Conservation (phyloP, 1,140 invertebrate species). For the Neodiprion virginianus region DNA sequence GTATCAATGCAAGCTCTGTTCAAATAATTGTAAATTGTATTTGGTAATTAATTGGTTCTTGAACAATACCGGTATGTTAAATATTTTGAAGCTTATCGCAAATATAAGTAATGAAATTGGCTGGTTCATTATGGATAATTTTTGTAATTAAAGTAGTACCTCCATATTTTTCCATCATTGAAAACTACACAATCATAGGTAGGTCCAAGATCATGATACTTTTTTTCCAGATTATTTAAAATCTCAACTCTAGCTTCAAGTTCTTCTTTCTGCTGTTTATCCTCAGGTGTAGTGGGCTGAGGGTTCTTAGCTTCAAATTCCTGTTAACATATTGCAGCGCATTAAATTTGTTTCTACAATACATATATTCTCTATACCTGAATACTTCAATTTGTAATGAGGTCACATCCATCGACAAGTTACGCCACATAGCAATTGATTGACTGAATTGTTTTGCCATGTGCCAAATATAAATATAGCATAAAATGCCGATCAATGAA, state of each 20-base stretch:
- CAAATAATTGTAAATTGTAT: slow-evolving; percentile 18
- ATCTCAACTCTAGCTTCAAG: slow-evolving; percentile 86
- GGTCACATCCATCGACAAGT: slow-evolving; percentile 32
- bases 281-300: slow-evolving; percentile 66
- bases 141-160: slow-evolving; percentile 61
- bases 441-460: slow-evolving; percentile 49
- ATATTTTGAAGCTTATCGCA: background rate
- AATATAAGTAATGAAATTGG: too few relatives aligned
- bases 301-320: slow-evolving; percentile 72
- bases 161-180: slow-evolving; percentile 82
- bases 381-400: slow-evolving; percentile 3
- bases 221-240: slow-evolving; percentile 85
- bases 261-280: slow-evolving; percentile 91
- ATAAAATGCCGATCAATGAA: slow-evolving; percentile 28
- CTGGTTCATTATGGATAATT: slow-evolving; percentile 8
- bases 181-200: slow-evolving; percentile 94
- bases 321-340: slow-evolving; percentile 27
- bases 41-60: slow-evolving; percentile 3
- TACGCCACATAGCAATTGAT: slow-evolving; percentile 33
- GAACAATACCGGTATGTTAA: background rate
- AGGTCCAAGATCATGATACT: slow-evolving; percentile 85
- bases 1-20: slow-evolving; percentile 87
- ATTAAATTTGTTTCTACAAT: slow-evolving; percentile 31
- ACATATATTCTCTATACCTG: too few relatives aligned
- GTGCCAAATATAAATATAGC: slow-evolving; percentile 61